Evolutionary conservation across 37 sponge, comb jelly and placozoan genomes (phyloP), one percentile per base, ranked within the genome.

Genomic region (Chondrosia reniformis): DNA sequence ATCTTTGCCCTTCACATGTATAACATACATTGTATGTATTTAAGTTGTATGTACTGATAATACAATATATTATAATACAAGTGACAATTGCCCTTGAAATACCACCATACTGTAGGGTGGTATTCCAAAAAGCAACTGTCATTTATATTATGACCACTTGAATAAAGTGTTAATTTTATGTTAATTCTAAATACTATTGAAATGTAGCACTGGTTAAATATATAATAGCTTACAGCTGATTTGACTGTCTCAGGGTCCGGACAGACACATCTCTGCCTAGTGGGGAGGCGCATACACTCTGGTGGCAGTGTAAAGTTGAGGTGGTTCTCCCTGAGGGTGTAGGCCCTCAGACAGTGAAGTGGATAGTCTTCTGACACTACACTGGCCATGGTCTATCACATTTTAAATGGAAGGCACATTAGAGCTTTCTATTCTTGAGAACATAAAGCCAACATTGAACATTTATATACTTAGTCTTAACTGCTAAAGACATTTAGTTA

Each of bases 1-100:
- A 77, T 77, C 77, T 33, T 22, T 57, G 1, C 61, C 77, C 77
- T 77, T 21, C 36, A 40, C 5, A 10, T 4, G 31, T 34, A 64
- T 64, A 4, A 4, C 28, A 21, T 7, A 10, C 28, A 28, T 33
- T 4, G n/a, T 25, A 64, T 3, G 28, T 34, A 13, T 28, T 64
- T 34, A 34, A 3, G 15, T 49, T 19, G 10, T 10, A 49, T 49
- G 10, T 15, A 49, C 10, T 49, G 10, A 15, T 49, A 49, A 49
- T 49, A 49, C 52, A 15, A 19, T 19, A 49, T 49, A n/a, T n/a
- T n/a, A n/a, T n/a, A n/a, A n/a, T n/a, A n/a, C n/a, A n/a, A n/a
- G n/a, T n/a, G n/a, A n/a, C n/a, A n/a, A n/a, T n/a, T 56, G 9
- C n/a, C 7, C 58, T 6, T 56, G 6, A 56, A 8, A 3, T 28